Evolutionary conservation across 1,140 invertebrate species (phyloP).

Genomic region (Eurosta solidaginis): DNA sequence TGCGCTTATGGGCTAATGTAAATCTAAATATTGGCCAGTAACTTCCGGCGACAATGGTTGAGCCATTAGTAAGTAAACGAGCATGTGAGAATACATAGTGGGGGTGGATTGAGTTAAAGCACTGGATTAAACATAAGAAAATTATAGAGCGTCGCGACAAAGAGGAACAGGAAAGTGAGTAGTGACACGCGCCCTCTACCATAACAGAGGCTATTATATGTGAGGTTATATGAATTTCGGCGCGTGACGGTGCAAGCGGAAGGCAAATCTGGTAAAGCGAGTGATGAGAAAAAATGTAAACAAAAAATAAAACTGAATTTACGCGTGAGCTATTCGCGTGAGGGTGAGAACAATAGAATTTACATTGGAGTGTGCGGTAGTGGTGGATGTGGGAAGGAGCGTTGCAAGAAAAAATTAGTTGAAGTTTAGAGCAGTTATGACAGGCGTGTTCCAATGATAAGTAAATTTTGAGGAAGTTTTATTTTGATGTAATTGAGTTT

Average conservation of each 20-base stretch:
- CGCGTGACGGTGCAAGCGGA: not conserved
- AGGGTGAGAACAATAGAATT: too few species aligned
- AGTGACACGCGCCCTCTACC: conserved; percentile 10
- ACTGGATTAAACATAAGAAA: not conserved
- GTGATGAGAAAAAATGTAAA: not conserved
- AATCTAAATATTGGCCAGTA: conserved; percentile 26
- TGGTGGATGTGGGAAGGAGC: too few species aligned
- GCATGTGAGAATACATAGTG: not conserved
- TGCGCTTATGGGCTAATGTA: conserved; percentile 12
- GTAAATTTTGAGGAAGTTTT: too few species aligned
- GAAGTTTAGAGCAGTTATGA: too few species aligned
- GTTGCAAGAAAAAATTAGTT: too few species aligned
- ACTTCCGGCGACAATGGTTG: conserved; percentile 28
- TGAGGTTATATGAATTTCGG: not conserved
- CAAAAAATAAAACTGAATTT: not conserved
- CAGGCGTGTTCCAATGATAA: too few species aligned
- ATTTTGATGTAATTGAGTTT: too few species aligned
- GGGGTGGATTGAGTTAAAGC: not conserved
- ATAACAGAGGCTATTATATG: not conserved
- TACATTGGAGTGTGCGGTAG: too few species aligned
- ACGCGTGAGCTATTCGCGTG: too few species aligned
- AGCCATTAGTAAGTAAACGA: conserved; percentile 12
- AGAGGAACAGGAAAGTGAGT: not conserved
- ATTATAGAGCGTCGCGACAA: not conserved
- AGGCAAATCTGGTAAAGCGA: too few species aligned